Conservation (phyloP, 2,888 invertebrate species). For the Bombylius major region DNA sequence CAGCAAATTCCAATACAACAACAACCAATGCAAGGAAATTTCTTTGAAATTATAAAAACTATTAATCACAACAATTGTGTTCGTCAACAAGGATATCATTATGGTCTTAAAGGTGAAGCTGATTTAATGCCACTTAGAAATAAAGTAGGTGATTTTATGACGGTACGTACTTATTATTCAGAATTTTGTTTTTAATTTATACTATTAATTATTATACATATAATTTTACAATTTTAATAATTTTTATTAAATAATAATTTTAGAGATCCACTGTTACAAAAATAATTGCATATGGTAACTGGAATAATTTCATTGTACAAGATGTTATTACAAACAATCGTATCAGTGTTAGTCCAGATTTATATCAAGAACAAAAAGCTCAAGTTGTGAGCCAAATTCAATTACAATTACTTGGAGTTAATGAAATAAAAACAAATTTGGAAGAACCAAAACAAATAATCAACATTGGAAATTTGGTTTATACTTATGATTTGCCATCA, state of each 20-base stretch:
- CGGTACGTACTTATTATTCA: conserved; percentile 24
- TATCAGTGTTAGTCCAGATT: conserved; percentile 45
- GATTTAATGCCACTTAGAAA: conserved; percentile 41
- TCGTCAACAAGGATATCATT: conserved; percentile 49
- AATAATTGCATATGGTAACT: conserved; percentile 42
- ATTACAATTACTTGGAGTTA: conserved; percentile 36
- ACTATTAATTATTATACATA: not conserved
- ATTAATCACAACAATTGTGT: conserved; percentile 52
- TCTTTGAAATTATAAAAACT: conserved; percentile 52
- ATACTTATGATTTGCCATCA: conserved; percentile 37
- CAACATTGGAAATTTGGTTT: conserved; percentile 42
- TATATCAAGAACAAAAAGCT: conserved; percentile 47
- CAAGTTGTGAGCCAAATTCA: conserved; percentile 48
- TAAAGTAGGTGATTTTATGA: conserved; percentile 41
- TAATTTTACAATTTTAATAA: not conserved
- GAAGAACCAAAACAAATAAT: conserved; percentile 36
- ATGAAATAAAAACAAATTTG: conserved; percentile 21
- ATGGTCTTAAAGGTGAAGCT: conserved; percentile 45
- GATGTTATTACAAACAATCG: conserved; percentile 49
- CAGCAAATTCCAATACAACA: not conserved
- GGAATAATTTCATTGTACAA: conserved; percentile 48
- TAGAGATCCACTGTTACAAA: conserved; percentile 45
- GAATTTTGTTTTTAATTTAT: too few species aligned
- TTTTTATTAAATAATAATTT: not conserved
- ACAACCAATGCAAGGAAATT: conserved; percentile 20